Percentiles rank a stretch among this genome's conserved stretches.
Conservation (phyloP, 2,113 vertebrate genomes). For the Cariama cristata region DNA sequence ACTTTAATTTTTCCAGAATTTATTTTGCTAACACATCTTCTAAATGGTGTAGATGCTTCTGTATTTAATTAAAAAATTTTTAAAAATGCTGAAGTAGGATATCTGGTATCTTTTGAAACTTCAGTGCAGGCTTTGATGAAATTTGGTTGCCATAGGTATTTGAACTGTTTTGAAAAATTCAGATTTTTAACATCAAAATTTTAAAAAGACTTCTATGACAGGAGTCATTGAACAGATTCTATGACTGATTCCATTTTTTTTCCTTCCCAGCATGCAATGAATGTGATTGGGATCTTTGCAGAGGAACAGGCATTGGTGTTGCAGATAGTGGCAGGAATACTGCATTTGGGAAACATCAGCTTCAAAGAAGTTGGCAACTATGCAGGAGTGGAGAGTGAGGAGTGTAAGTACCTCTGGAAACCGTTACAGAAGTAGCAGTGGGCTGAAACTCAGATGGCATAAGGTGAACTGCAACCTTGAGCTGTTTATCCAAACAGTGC, state of each 20-base stretch:
- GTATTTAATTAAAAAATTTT: background rate
- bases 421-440: background rate
- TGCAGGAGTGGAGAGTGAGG: constrained; percentile 94
- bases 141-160: background rate
- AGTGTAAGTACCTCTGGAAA: constrained; percentile 84
- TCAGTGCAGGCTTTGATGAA: background rate
- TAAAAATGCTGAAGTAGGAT: background rate
- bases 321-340: constrained; percentile 93
- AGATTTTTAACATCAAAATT: background rate
- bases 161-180: background rate
- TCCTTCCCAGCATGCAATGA: constrained; percentile 91
- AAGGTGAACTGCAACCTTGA: background rate
- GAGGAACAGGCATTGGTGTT: constrained; percentile 89
- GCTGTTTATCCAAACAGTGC: background rate
- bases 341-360: constrained; percentile 95
- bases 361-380: constrained; percentile 97
- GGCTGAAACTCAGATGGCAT: background rate
- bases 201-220: background rate
- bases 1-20: background rate
- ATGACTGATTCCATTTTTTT: background rate
- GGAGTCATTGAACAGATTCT: background rate
- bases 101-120: background rate
- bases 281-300: constrained; percentile 91
- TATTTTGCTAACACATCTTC: background rate
- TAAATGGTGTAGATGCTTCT: background rate